A percentile compares a stretch with the other conserved stretches of the same genome.
These are phyloP conservation scores for Osmerus mordax DNA, from an alignment of 2,113 vertebrate genomes.

Conservation along the genomic window DNA sequence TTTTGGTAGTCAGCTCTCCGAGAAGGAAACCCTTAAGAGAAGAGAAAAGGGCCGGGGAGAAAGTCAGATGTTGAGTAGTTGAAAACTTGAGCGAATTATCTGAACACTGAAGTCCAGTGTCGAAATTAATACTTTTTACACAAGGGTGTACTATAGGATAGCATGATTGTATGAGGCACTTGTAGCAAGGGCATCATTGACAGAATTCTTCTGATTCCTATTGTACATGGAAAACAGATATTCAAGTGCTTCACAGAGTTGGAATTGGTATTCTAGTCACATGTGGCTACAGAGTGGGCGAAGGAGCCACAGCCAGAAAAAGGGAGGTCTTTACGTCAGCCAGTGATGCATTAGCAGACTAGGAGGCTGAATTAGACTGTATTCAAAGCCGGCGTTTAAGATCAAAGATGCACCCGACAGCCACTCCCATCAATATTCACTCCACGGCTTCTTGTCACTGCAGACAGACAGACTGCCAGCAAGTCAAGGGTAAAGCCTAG, in stretches of 20 bases:
- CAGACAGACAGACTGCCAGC: not conserved
- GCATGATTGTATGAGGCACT: no score
- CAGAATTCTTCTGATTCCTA: no score
- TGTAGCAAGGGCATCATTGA: no score
- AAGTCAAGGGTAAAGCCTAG: not conserved
- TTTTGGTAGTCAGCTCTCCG: not conserved
- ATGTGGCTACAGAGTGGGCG: not conserved
- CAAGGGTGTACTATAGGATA: no score
- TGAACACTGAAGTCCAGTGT: no score
- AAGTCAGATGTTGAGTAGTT: no score
- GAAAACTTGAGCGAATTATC: no score
- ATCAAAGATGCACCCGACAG: slow-evolving; percentile 6
- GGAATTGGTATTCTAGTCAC: not conserved
- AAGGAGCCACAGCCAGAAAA: not conserved
- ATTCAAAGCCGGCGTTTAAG: not conserved
- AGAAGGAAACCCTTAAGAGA: not conserved
- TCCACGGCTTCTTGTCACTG: not conserved
- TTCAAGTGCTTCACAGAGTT: not conserved
- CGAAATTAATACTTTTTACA: no score
- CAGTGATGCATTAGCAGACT: not conserved
- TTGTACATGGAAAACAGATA: not conserved
- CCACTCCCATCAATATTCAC: not conserved
- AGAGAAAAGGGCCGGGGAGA: not conserved
- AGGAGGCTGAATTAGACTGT: not conserved
- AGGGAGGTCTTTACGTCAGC: not conserved